A percentile compares a stretch with the other conserved stretches of the same genome.
Evolutionary conservation across 2,113 vertebrate genomes (phyloP).

Genomic region (Percopsis transmontana): DNA sequence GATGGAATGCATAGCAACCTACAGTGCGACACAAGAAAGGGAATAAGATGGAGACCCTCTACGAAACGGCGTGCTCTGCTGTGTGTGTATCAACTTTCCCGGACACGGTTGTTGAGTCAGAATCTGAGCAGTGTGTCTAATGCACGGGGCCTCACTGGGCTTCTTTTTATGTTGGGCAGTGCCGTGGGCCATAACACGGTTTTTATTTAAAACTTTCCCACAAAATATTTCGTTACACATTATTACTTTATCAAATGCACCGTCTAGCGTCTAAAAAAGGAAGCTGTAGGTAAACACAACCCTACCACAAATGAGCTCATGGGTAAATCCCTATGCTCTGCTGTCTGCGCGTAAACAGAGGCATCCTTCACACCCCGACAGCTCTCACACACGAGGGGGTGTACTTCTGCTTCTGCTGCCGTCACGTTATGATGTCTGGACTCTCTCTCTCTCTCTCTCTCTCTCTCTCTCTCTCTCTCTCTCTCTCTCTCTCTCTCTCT

Average conservation of each 20-base stretch:
- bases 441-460: no score
- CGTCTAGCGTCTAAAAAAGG: not conserved
- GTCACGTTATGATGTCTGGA: no score
- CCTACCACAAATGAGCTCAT: slow-evolving; percentile 24
- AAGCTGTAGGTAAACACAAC: slow-evolving; percentile 27
- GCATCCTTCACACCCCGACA: not conserved
- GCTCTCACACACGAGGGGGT: not conserved
- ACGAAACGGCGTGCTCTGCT: slow-evolving; percentile 3
- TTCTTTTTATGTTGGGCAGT: not conserved
- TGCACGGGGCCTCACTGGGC: not conserved
- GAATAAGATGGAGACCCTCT: not conserved
- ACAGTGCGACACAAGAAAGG: not conserved
- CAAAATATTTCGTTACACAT: slow-evolving; percentile 1
- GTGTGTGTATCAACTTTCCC: not conserved
- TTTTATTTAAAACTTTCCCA: not conserved
- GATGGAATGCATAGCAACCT: not conserved
- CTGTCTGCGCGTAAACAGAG: not conserved
- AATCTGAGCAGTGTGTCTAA: slow-evolving; percentile 31
- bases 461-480: no score
- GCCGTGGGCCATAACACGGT: not conserved
- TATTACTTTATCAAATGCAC: no score
- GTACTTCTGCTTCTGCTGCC: not conserved
- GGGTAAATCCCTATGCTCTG: not conserved
- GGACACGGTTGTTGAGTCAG: slow-evolving; percentile 2
- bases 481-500: no score